phyloP scores from a whole-genome alignment of 1,140 invertebrate species.

The Dendrolimus kikuchii region DNA sequence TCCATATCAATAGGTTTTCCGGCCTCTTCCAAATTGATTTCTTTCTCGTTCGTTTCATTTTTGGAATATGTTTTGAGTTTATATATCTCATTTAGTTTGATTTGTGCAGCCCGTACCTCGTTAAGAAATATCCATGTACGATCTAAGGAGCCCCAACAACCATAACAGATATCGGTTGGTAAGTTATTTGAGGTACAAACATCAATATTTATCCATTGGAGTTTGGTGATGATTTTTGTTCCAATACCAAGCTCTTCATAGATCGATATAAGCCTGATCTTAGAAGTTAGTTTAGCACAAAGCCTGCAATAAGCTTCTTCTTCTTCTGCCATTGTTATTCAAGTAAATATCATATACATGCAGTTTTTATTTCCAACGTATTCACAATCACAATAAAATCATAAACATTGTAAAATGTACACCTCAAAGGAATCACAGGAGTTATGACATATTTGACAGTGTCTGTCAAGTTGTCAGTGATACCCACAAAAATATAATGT shows the following conservation, averaged over 20 bases:
- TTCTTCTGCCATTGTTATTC: conserved; percentile 34
- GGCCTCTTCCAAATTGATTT: conserved; percentile 11
- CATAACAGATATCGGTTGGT: conserved; percentile 55
- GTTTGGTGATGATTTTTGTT: conserved; percentile 51
- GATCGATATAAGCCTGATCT: conserved; percentile 35
- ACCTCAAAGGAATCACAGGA: too few relatives aligned
- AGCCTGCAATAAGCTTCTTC: conserved; percentile 48
- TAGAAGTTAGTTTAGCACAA: conserved; percentile 51
- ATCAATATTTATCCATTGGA: conserved; percentile 63
- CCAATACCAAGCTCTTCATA: conserved; percentile 43
- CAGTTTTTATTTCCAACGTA: too few relatives aligned
- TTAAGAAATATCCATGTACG: conserved; percentile 56
- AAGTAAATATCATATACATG: neutral
- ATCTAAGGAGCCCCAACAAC: conserved; percentile 56
- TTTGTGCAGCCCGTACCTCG: conserved; percentile 44
- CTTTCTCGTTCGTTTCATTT: conserved; percentile 12
- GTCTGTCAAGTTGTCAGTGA: too few relatives aligned
- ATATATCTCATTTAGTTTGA: conserved; percentile 42
- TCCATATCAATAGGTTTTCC: conserved; percentile 44
- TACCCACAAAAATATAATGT: too few relatives aligned
- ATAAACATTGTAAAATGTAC: too few relatives aligned
- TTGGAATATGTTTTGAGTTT: conserved; percentile 12
- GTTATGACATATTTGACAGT: too few relatives aligned
- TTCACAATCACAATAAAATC: too few relatives aligned
- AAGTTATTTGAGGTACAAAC: conserved; percentile 30